Evolutionary conservation across 2,888 invertebrate species (phyloP), one percentile per base, ranked within the genome.

Genomic region (Elaeidobius kamerunicus): DNA sequence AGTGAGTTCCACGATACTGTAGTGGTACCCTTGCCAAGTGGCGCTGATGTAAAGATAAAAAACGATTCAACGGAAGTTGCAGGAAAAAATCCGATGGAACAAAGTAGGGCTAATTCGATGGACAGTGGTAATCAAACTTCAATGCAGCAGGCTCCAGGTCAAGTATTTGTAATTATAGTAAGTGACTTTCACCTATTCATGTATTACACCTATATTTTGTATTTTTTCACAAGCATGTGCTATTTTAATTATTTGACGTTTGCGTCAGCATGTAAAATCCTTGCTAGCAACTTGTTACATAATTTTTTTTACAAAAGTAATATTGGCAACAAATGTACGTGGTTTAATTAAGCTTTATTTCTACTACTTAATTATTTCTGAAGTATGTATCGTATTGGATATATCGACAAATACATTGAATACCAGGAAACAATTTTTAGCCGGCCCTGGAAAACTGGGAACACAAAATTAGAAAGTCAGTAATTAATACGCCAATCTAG

Each of bases 1-100:
- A 75, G 79, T 28, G 79, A 80, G 64, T 76, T 77, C 58, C 79
- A 79, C 61, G 79, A 80, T 60, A 66, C 73, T 36, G 70, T 76
- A 38, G 59, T 63, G 18, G 30, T 63, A 19, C 62, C 57, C 34
- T 36, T 59, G 52, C 76, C 77, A 63, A 75, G 48, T 27, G 52
- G 48, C 2, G 35, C 40, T 5, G 45, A 52, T 17, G 39, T 53
- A 16, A 53, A 38, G 15, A 52, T 52, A 20, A 52, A 35, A 18
- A 52, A 52, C 30, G 47, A 76, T 12, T 75, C 79, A 27, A 79
- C 79, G 66, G 65, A 73, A 40, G 69, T 76, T 43, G 56, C 61
- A 16, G 17, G 59, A 43, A 56, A 52, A 3, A 39, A 30, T 14
- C n/a, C 28, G 9, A 12, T 9, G 20, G 28, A 14, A 19, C 23